Evolutionary conservation across 2,113 vertebrate species (phyloP).

Genomic region (Rallus limicola): DNA sequence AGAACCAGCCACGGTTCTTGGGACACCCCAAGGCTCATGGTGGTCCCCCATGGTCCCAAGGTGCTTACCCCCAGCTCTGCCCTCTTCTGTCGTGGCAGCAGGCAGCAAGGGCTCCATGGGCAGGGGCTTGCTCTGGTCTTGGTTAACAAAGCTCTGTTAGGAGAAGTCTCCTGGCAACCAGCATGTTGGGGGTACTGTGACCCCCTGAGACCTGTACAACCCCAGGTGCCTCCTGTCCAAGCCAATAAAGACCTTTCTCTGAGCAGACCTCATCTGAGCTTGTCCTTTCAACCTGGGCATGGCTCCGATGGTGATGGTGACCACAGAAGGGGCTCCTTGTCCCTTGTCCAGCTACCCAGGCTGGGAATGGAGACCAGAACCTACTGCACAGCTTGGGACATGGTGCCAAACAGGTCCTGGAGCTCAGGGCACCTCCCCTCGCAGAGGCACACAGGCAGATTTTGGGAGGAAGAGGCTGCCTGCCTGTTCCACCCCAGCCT

Average conservation of each 20-base stretch:
- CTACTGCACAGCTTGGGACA: no score
- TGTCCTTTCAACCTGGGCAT: background rate
- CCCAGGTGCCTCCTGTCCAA: background rate
- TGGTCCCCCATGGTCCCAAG: background rate
- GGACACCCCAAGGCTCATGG: background rate
- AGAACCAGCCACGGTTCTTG: accelerated
- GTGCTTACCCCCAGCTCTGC: background rate
- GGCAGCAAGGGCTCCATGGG: background rate
- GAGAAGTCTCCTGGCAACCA: background rate
- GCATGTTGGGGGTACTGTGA: background rate
- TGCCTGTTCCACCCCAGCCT: background rate
- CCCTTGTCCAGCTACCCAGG: background rate
- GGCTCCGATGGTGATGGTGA: background rate
- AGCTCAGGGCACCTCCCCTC: background rate
- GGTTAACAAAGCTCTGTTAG: background rate
- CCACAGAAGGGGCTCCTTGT: background rate
- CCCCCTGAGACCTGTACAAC: background rate
- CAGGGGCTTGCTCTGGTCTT: background rate
- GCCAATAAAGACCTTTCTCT: background rate
- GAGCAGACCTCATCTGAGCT: background rate
- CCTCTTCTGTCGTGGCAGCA: background rate
- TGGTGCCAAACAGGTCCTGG: background rate
- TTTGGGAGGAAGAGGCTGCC: background rate
- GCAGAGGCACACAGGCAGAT: background rate
- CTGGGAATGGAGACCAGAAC: background rate